Evolutionary conservation across 2,797 vertebrate species (phyloP), one percentile per base, ranked within the genome.

Genomic region (Distichodus sexfasciatus): DNA sequence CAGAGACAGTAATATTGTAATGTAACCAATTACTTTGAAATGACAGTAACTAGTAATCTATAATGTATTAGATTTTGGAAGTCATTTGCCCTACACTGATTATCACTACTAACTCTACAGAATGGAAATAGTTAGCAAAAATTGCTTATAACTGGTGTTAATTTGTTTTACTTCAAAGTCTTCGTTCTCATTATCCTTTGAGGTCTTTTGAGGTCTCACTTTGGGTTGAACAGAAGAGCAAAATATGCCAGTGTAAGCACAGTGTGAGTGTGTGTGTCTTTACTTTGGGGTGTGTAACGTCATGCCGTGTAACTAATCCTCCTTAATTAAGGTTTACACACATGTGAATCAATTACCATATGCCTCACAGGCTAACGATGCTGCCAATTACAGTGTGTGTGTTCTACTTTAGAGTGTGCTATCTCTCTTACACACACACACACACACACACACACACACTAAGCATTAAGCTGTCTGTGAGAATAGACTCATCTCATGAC

Each of bases 321-420:
- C 33, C 59, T 67, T 74, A 76, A 74, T 74, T 74, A 65, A 70
- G 33, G 41, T 24, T 70, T 69, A 58, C 66, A 70, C 17, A 57
- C 65, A 58, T 67, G 67, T 61, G 63, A 71, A 73, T 69, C 62
- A 79, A 76, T 76, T 74, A 76, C 48, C 63, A 54, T 47, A 73
- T 57, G 74, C 63, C 60, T 65, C 57, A 66, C 46, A 55, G 63
- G 57, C 57, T 57, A 70, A 72, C 31, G 26, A 46, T 63, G 57
- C 63, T 43, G 33, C 46, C 53, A 74, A 67, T 36, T 55, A 70
- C 58, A 44, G 26, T 60, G 65, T 69, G 63, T 66, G 28, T 53
- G 28, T 69, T 72, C 15, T 4, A 51, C 15, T 54, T 46, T 57
- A 65, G 23, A 40, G 40, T 17, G 19, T 61, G 23, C 24, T 19